These are phyloP conservation scores for Prenolepis imparis DNA, from an alignment of 2,888 invertebrate genomes.

Conservation along the genomic window DNA sequence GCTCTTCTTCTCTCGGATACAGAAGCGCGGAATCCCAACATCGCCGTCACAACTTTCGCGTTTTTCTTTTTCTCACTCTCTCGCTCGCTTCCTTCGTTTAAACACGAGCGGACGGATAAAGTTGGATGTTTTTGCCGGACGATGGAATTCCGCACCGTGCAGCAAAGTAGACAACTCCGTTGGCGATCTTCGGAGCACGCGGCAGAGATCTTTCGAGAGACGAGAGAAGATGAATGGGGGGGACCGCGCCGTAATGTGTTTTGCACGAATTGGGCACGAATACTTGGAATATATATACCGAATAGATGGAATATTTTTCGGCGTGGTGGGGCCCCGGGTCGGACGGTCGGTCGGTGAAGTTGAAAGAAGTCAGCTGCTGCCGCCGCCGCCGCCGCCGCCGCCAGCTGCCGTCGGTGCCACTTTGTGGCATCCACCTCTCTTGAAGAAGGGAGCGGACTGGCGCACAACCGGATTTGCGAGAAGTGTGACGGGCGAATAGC, in stretches of 20 bases:
- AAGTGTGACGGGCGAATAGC: slow-evolving; percentile 50
- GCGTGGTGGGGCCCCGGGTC: neutral
- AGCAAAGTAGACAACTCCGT: slow-evolving; percentile 41
- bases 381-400: neutral
- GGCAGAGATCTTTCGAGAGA: neutral
- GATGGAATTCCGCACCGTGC: slow-evolving; percentile 36
- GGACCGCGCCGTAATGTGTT: slow-evolving; percentile 1
- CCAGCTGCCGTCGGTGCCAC: neutral
- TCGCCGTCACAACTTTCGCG: neutral
- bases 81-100: neutral
- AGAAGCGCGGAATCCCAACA: slow-evolving; percentile 10
- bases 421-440: neutral
- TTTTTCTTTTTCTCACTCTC: neutral
- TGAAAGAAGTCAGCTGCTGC: slow-evolving; percentile 44
- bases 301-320: slow-evolving; percentile 43
- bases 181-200: neutral
- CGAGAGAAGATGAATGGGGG: slow-evolving; percentile 36
- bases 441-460: neutral
- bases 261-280: slow-evolving; percentile 9
- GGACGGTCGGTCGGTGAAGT: slow-evolving; percentile 33
- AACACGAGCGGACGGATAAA: slow-evolving; percentile 39
- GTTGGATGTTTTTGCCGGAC: slow-evolving; percentile 29
- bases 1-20: neutral
- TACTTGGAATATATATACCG: slow-evolving; percentile 41
- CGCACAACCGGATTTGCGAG: slow-evolving; percentile 39